phyloP scores from a whole-genome alignment of 2,113 vertebrate species.

The Origma solitaria region DNA sequence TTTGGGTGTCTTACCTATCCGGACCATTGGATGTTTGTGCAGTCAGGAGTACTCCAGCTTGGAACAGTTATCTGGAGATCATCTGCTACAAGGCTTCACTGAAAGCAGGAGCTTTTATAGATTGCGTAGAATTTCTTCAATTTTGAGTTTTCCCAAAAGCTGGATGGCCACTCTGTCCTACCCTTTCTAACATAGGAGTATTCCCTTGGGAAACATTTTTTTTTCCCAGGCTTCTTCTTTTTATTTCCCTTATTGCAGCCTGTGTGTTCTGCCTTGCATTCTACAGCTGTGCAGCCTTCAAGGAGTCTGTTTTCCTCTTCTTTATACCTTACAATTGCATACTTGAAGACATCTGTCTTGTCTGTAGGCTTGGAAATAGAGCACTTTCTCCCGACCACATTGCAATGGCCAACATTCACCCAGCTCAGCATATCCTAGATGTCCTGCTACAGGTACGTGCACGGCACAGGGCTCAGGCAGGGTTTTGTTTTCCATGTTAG shows the following conservation, averaged over 20 bases:
- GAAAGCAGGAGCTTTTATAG: background rate
- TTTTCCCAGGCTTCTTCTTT: background rate
- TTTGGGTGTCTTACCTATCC: background rate
- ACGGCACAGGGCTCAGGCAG: background rate
- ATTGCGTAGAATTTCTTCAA: accelerated
- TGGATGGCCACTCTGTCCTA: background rate
- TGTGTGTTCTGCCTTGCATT: accelerated
- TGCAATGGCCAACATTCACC: background rate
- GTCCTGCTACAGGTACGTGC: background rate
- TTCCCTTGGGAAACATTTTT: background rate
- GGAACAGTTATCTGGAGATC: background rate
- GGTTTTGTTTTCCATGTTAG: background rate
- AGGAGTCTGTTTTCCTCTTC: background rate
- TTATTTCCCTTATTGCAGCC: background rate
- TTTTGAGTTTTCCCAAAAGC: background rate
- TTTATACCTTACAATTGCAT: accelerated
- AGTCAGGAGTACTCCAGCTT: background rate
- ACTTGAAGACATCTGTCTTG: background rate
- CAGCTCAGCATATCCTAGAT: background rate
- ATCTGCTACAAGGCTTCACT: background rate
- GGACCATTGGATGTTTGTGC: background rate
- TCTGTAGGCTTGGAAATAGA: background rate
- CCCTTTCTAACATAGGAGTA: background rate
- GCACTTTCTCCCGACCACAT: background rate
- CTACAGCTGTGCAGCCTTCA: background rate